Percentiles rank a stretch among this genome's conserved stretches.
phyloP scores from a whole-genome alignment of 2,797 vertebrate species.

The Manis crassicaudata region DNA sequence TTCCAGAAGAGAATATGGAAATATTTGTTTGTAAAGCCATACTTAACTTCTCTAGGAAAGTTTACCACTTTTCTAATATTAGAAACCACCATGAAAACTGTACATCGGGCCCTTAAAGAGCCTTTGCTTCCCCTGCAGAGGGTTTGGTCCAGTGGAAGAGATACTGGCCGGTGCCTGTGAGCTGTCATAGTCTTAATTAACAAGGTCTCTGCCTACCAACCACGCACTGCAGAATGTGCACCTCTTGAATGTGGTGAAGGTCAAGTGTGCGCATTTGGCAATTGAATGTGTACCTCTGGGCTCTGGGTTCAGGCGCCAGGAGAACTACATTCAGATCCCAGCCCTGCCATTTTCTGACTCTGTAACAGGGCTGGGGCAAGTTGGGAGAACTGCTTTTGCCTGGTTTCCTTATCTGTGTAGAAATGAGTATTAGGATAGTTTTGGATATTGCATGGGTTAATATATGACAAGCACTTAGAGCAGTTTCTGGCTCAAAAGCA shows the following conservation, averaged over 20 bases:
- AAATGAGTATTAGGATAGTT: background rate
- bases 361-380: background rate
- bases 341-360: background rate
- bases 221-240: accelerated
- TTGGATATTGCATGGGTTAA: background rate
- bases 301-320: background rate
- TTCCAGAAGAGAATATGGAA: background rate
- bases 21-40: background rate
- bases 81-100: background rate
- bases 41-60: background rate
- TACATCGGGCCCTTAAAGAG: background rate
- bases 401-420: background rate
- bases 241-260: too few relatives aligned
- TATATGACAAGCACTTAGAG: background rate
- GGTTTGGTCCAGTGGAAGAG: background rate
- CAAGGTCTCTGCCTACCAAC: too few relatives aligned
- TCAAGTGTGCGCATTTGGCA: accelerated
- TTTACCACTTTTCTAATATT: background rate
- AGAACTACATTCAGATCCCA: background rate
- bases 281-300: background rate
- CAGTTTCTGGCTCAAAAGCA: background rate
- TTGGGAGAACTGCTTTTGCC: background rate
- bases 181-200: background rate
- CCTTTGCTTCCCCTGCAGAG: background rate
- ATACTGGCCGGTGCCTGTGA: too few relatives aligned